Percentiles rank a stretch among this genome's conserved stretches.
Conservation (phyloP, 2,113 vertebrate genomes). For the Arothron firmamentum region DNA sequence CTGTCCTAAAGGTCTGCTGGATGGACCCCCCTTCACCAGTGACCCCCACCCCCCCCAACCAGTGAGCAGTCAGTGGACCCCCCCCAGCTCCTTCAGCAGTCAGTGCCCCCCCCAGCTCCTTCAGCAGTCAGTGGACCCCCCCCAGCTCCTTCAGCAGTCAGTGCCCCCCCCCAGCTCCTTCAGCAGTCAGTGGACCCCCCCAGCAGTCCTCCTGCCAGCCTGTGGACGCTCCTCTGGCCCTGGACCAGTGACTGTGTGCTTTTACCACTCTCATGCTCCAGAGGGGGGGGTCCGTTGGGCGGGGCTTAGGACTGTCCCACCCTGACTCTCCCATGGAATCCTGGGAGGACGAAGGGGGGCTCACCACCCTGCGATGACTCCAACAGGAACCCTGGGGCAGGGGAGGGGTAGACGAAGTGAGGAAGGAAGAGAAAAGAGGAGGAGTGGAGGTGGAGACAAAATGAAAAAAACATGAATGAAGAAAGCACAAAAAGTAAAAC, state of each 20-base stretch:
- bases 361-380: constrained; percentile 87
- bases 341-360: constrained; percentile 93
- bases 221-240: not conserved
- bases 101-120: no score
- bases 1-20: no score
- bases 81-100: no score
- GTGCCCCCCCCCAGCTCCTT: no score
- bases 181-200: no score
- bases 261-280: constrained; percentile 97
- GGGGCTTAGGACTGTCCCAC: constrained; percentile 89
- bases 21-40: no score
- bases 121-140: no score
- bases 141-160: no score
- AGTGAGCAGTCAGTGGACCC: no score
- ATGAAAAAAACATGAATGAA: constrained; percentile 13
- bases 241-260: constrained; percentile 43
- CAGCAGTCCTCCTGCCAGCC: no score
- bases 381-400: constrained; percentile 93
- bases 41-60: no score
- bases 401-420: not conserved
- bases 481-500: constrained; percentile 17
- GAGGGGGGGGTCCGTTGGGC: constrained; percentile 83
- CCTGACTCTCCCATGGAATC: constrained; percentile 89
- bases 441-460: not conserved
- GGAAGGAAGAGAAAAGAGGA: constrained; percentile 63